phyloP scores from a whole-genome alignment of 2,888 invertebrate species.

The Timema cristinae region DNA sequence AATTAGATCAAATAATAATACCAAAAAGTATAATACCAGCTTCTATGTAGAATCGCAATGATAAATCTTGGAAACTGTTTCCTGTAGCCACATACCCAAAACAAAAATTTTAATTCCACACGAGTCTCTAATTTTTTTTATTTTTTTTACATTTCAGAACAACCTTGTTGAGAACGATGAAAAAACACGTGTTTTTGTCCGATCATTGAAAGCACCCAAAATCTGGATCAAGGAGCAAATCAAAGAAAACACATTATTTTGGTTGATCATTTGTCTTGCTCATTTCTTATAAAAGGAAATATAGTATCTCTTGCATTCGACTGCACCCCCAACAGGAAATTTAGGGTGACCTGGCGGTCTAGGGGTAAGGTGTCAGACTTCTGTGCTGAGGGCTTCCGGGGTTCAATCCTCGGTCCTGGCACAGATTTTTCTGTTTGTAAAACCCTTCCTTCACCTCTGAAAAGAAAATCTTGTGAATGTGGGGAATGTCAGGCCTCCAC shows the following conservation, averaged over 20 bases:
- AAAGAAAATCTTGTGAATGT: no score
- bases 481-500: no score
- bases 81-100: neutral
- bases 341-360: no score
- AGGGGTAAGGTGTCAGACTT: no score
- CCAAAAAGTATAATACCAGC: conserved; percentile 13
- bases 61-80: neutral
- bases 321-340: neutral
- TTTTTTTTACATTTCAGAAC: no score
- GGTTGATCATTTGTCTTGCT: neutral
- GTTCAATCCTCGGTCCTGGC: no score
- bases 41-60: conserved; percentile 4
- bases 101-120: neutral
- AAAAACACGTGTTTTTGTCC: neutral
- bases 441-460: no score
- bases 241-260: conserved; percentile 4
- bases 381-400: no score
- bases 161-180: neutral
- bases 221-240: conserved; percentile 5
- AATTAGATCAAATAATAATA: conserved; percentile 2
- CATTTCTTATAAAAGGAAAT: neutral
- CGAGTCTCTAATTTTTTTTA: neutral
- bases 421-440: no score
- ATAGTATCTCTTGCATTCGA: neutral
- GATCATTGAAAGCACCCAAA: neutral